Base-by-base conservation (phyloP, 2,888 invertebrate genomes). In the Lithosia quadra region DNA sequence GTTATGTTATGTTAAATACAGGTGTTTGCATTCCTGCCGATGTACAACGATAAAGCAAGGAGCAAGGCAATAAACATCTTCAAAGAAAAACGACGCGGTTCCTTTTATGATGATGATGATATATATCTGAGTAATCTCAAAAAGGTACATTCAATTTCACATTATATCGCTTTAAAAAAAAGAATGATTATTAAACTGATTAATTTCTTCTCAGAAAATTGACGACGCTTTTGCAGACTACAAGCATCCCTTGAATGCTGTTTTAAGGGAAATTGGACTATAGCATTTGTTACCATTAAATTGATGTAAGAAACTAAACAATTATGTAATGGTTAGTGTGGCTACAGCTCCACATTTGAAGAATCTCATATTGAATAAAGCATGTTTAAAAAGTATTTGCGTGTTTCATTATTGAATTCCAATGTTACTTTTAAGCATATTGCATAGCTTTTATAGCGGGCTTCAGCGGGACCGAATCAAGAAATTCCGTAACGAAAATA, bases 51-150 rank as follows among this genome's bases (percentile, higher is more conserved):
- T 4, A 34, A 55, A 34, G 55, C 63, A 18, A 63, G 9, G 34
- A 15, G 9, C 15, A 55, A 36, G 4, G 63, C 63, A 13, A 10
- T 63, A 21, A 34, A 28, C 21, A 3, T 55, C 53, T 63, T 63
- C 34, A 15, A 36, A 10, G 55, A 34, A 13, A 63, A 34, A 63
- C 63, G 63, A 36, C 63, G 33, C 9, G 63, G 63, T 5, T 15
- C 1, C 15, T 22, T 55, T 5, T 63, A 63, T 36, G 63, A 55
- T 22, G 60, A 60, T 1, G 34, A 53, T 53, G 63, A 63, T 33
- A 55, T 36, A 24, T 55, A 55, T 34, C 21, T 63, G 34, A 11
- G 11, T 18, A 15, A 11, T 15, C 63, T 63, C 53, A 63, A 55
- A 34, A 15, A 28, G 63, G 63, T 63, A 55, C 10, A 4, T 22